phyloP scores from a whole-genome alignment of 2,888 invertebrate species.

The Coecobrya sp. region DNA sequence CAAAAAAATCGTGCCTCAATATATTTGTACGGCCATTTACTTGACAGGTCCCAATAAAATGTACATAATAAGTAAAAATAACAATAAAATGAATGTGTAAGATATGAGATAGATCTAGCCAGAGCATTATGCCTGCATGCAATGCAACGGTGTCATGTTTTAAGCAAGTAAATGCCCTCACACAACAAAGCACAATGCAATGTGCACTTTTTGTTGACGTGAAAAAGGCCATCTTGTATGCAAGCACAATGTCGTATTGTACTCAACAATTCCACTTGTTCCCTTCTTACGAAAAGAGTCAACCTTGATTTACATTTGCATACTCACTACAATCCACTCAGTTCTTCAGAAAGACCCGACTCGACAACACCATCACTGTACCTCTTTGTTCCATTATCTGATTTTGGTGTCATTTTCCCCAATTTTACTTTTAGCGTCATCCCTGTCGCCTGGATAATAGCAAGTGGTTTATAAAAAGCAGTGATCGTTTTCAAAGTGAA shows the following conservation, averaged over 20 bases:
- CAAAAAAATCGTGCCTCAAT: background rate
- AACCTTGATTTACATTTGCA: constrained; percentile 45
- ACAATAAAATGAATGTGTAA: too few species aligned
- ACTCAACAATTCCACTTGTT: background rate
- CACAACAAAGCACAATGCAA: background rate
- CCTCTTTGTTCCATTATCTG: constrained; percentile 13
- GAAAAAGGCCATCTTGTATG: background rate
- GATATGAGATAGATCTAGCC: too few species aligned
- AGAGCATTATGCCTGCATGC: background rate
- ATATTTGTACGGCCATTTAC: background rate
- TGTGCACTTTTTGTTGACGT: background rate
- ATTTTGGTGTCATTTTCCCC: background rate
- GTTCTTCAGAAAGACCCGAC: constrained; percentile 40
- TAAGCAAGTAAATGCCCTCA: background rate
- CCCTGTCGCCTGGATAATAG: constrained; percentile 2
- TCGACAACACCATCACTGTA: constrained; percentile 36
- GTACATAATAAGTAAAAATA: too few species aligned
- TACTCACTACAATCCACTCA: background rate
- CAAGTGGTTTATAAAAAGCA: background rate
- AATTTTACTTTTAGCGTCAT: background rate
- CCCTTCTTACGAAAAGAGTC: constrained; percentile 8
- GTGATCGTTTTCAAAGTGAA: background rate
- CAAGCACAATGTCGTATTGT: background rate
- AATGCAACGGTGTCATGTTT: constrained; percentile 8
- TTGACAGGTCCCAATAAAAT: background rate